A percentile compares a stretch with the other conserved stretches of the same genome.
These are phyloP conservation scores for Keiferia lycopersicella DNA, from an alignment of 2,888 invertebrate genomes.

Conservation along the genomic window DNA sequence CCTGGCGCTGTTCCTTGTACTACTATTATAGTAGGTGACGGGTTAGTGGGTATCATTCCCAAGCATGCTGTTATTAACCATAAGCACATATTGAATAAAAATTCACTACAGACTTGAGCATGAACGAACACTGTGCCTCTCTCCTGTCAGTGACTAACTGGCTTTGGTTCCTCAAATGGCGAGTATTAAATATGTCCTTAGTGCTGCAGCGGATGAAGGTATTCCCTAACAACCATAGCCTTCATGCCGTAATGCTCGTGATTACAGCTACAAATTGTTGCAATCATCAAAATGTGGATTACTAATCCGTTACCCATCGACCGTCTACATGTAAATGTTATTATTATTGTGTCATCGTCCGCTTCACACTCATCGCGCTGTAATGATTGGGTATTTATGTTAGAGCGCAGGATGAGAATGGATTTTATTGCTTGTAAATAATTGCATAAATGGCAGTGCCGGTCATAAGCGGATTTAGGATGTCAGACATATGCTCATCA, in stretches of 20 bases:
- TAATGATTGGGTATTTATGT: constrained; percentile 31
- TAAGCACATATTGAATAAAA: constrained; percentile 61
- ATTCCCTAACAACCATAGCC: constrained; percentile 75
- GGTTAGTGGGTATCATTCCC: constrained; percentile 64
- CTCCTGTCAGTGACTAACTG: neutral
- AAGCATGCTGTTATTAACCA: constrained; percentile 77
- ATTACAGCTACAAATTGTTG: constrained; percentile 72
- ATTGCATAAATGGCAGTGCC: neutral
- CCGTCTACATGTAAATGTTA: constrained; percentile 43
- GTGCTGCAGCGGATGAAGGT: constrained; percentile 63
- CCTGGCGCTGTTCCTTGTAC: constrained; percentile 65
- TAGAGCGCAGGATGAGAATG: neutral
- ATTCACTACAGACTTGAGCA: constrained; percentile 26
- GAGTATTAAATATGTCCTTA: constrained; percentile 72
- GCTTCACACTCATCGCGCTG: constrained; percentile 41
- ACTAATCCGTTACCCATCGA: constrained; percentile 55
- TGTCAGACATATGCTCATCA: neutral
- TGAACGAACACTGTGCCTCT: constrained; percentile 16
- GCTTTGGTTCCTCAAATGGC: constrained; percentile 34
- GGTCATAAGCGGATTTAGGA: neutral
- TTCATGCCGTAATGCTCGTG: constrained; percentile 75
- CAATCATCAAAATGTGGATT: constrained; percentile 72
- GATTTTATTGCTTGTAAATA: neutral
- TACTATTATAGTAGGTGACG: constrained; percentile 54
- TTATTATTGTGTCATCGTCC: constrained; percentile 48